Evolutionary conservation across 2,888 invertebrate species (phyloP), one percentile per base, ranked within the genome.

Genomic region (Opisthograptis luteolata): DNA sequence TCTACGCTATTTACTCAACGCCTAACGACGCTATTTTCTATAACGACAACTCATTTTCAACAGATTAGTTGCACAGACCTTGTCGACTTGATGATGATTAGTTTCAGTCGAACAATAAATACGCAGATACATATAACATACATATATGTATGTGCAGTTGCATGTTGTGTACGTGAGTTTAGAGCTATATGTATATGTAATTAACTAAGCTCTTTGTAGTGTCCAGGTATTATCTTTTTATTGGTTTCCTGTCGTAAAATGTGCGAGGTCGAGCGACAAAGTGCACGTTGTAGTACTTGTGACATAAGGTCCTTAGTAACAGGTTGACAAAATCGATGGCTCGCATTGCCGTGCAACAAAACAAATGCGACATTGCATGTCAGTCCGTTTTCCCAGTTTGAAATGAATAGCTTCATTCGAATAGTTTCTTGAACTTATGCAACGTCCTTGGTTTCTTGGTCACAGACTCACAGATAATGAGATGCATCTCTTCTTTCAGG

Each of bases 231-330:
- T 79, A 86, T 84, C 76, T 75, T 83, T 87, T 87, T 85, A 87
- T 74, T 64, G 74, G 84, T 87, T 87, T 85, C 84, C 87, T 76
- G 87, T 84, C 84, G 79, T 87, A 86, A 87, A 88, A 76, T 73
- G 66, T 49, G 53, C 78, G 79, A 87, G 87, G 88, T 73, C 82
- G 65, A 37, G 51, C 62, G 64, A 78, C 79, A 81, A 80, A 80
- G 78, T 85, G 79, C 81, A 73, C 70, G 43, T 66, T 60, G 67
- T 75, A 67, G n/a, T 22, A n/a, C 6, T n/a, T n/a, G n/a, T n/a
- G n/a, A n/a, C n/a, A n/a, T n/a, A n/a, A n/a, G n/a, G n/a, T n/a
- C n/a, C n/a, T n/a, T n/a, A n/a, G n/a, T n/a, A n/a, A n/a, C n/a
- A n/a, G n/a, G n/a, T n/a, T n/a, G n/a, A n/a, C n/a, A n/a, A n/a